These are phyloP conservation scores for Decapterus maruadsi DNA, from an alignment of 2,797 vertebrate genomes.

Conservation along the genomic window DNA sequence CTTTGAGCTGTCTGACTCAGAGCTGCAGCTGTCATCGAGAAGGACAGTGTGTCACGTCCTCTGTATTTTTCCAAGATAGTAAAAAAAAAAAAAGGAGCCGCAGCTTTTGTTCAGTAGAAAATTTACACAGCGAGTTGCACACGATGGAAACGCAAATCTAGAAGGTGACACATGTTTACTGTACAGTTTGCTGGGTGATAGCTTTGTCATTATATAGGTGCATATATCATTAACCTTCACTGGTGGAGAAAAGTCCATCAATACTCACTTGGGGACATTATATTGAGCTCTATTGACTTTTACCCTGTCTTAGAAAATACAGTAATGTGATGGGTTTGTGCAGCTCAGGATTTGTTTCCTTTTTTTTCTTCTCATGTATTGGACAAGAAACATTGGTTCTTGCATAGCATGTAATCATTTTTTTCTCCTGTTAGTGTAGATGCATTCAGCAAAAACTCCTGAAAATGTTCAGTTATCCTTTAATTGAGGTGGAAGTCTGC, in stretches of 20 bases:
- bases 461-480: slow-evolving; percentile 21
- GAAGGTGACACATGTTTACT: slow-evolving; percentile 17
- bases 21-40: neutral
- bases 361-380: neutral
- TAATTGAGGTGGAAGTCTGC: slow-evolving; percentile 18
- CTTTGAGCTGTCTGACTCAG: slow-evolving; percentile 1
- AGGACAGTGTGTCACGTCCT: slow-evolving; percentile 1
- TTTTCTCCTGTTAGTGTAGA: slow-evolving; percentile 13
- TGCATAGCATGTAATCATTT: slow-evolving; percentile 6
- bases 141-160: neutral
- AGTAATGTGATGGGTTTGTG: slow-evolving; percentile 3
- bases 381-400: neutral
- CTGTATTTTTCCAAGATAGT: neutral
- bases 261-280: slow-evolving; percentile 22
- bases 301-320: slow-evolving; percentile 28
- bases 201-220: slow-evolving; percentile 21
- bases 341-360: neutral
- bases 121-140: neutral
- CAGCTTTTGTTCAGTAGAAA: neutral
- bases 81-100: neutral
- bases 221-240: slow-evolving; percentile 21
- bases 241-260: slow-evolving; percentile 16
- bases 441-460: slow-evolving; percentile 10
- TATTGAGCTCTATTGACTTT: slow-evolving; percentile 20
- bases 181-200: neutral